These are phyloP conservation scores for Morone chrysops DNA, from an alignment of 2,113 vertebrate genomes.

Conservation along the genomic window DNA sequence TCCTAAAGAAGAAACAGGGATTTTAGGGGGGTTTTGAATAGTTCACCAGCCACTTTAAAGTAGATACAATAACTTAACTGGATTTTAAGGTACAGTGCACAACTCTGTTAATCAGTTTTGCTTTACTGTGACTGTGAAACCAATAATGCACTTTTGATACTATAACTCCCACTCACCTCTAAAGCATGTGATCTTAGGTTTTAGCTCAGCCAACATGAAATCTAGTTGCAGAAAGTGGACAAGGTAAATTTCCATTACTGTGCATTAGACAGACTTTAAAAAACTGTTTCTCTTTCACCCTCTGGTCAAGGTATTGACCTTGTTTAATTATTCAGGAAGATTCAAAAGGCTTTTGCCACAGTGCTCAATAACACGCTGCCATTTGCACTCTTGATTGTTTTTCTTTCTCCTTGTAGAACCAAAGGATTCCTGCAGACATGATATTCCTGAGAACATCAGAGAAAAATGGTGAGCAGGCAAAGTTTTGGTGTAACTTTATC, in stretches of 20 bases:
- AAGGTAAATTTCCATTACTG: conserved; percentile 25
- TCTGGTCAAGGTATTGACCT: conserved; percentile 68
- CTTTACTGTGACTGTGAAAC: not conserved
- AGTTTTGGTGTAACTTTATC: conserved; percentile 18
- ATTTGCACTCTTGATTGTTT: not conserved
- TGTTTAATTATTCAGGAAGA: conserved; percentile 80
- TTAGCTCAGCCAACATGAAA: conserved; percentile 40
- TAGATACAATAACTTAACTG: not conserved
- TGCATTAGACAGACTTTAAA: conserved; percentile 22
- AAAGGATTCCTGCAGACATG: conserved; percentile 87
- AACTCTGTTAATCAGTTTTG: not conserved
- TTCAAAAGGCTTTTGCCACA: conserved; percentile 49
- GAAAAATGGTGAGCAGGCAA: conserved; percentile 79
- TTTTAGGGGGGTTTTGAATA: not conserved
- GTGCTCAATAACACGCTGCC: conserved; percentile 17
- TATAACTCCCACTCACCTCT: conserved; percentile 3
- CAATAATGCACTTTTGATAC: not conserved
- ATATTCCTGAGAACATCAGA: conserved; percentile 85
- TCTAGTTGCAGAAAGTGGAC: conserved; percentile 14
- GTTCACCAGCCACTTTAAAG: not conserved
- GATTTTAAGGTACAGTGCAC: not conserved
- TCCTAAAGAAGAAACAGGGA: not conserved
- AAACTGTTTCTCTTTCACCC: conserved; percentile 57
- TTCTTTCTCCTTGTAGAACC: conserved; percentile 75
- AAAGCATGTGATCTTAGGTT: not conserved